Base-by-base conservation (phyloP, 2,797 vertebrate genomes). In the Sus cebifrons region DNA sequence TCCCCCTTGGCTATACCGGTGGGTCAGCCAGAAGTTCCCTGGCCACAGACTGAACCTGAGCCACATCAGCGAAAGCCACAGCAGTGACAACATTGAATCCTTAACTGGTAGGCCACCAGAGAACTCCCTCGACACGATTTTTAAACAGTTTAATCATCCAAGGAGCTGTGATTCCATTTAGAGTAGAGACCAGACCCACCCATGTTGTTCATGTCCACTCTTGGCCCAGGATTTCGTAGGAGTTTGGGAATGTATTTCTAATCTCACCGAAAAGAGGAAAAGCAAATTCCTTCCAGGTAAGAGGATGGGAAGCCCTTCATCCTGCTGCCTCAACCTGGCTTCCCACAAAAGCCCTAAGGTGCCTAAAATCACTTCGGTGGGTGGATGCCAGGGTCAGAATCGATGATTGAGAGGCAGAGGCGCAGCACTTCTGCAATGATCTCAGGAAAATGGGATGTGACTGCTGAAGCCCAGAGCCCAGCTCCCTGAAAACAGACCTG, bases 191-290 rank as follows among this genome's bases (percentile, higher is more conserved):
- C 7, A 21, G 73, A 87, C 29, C 15, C 36, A 9, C 44, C 44
- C 73, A 4, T 0, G 9, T 52, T 49, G 17, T 18, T 86, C 70
- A 27, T 9, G 15, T 21, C 25, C 44, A 25, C 14, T 52, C 78
- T 89, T 75, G 52, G 88, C 75, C 85, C 32, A 65, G 17, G 78
- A 92, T 86, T 93, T 95, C 78, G 93, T 40, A 83, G 92, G 88
- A 79, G 20, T 70, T 82, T 94, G 90, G 86, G 77, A 52, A 68
- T 29, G 27, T 75, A 40, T 95, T 93, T 93, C 86, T 86, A 87
- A 84, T 95, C 40, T 71, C 71, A 86, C n/a, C 65, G 65, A 85
- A 95, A 77, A 95, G 84, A 95, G 89, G 92, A 62, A 95, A 90
- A 95, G 60, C 83, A 92, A 71, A 94, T 85, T 89, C 78, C 54